Evolutionary conservation across 2,113 vertebrate genomes (phyloP).

Genomic region (Argyrosomus japonicus): DNA sequence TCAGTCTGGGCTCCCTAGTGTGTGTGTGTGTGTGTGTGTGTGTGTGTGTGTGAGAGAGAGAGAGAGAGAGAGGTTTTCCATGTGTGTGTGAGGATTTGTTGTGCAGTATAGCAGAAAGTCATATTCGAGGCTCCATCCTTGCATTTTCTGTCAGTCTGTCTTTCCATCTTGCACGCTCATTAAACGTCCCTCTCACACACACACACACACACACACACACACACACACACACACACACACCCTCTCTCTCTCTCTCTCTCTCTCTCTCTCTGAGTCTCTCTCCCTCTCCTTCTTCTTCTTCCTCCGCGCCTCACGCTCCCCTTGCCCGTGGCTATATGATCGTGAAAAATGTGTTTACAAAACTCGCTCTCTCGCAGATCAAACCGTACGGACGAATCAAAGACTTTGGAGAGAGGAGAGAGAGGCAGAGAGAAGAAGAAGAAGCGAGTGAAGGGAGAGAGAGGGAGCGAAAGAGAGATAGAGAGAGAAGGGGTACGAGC

Average conservation of each 20-base stretch:
- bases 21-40: slow-evolving; percentile 40
- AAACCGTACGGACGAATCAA: slow-evolving; percentile 87
- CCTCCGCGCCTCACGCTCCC: slow-evolving; percentile 83
- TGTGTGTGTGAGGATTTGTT: slow-evolving; percentile 7
- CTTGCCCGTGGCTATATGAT: slow-evolving; percentile 89
- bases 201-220: slow-evolving; percentile 33
- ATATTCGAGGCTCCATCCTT: slow-evolving; percentile 70
- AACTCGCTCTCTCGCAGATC: slow-evolving; percentile 89
- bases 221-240: slow-evolving; percentile 29
- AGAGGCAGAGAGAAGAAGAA: slow-evolving; percentile 67
- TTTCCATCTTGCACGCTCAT: slow-evolving; percentile 82
- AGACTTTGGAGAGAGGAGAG: slow-evolving; percentile 83
- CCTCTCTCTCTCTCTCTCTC: slow-evolving; percentile 6
- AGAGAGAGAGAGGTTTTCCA: background rate
- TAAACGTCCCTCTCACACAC: slow-evolving; percentile 78
- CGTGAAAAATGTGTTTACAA: slow-evolving; percentile 91
- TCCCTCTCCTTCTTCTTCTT: slow-evolving; percentile 77
- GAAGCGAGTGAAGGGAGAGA: slow-evolving; percentile 59
- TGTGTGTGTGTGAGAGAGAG: slow-evolving; percentile 35
- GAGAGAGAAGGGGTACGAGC: slow-evolving; percentile 56
- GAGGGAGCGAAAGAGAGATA: slow-evolving; percentile 46
- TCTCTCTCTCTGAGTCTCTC: slow-evolving; percentile 36
- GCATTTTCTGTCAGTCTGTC: slow-evolving; percentile 81
- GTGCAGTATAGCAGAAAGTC: slow-evolving; percentile 54
- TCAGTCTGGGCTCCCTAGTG: slow-evolving; percentile 55